phyloP scores from a whole-genome alignment of 2,888 invertebrate species.

The Polyommatus icarus region DNA sequence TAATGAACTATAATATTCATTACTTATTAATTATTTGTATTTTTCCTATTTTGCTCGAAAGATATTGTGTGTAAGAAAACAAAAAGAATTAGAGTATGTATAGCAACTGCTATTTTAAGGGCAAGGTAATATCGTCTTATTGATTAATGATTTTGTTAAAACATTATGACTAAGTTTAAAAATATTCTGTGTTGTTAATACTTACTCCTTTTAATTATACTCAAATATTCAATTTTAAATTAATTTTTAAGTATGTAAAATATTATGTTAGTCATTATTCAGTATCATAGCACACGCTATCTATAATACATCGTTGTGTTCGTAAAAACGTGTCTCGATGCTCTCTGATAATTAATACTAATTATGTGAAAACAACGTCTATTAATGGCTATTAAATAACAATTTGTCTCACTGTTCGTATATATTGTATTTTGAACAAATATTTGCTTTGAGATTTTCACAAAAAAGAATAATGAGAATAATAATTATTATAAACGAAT shows the following conservation, averaged over 20 bases:
- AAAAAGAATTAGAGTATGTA: not conserved
- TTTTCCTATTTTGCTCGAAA: not conserved
- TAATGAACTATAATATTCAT: not conserved
- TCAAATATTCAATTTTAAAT: not conserved
- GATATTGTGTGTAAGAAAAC: not conserved
- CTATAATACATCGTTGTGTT: not conserved
- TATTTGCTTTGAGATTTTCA: not conserved
- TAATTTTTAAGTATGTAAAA: not conserved
- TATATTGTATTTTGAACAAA: not conserved
- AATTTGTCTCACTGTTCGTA: constrained; percentile 17
- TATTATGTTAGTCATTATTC: not conserved
- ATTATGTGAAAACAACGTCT: constrained; percentile 46
- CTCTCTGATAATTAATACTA: constrained; percentile 48
- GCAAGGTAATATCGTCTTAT: not conserved
- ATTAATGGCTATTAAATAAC: constrained; percentile 36
- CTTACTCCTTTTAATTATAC: too few species aligned
- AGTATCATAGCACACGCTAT: not conserved
- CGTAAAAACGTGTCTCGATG: constrained; percentile 55
- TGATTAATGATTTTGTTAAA: not conserved
- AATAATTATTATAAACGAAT: too few species aligned
- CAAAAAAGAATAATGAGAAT: too few species aligned
- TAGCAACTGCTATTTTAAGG: too few species aligned
- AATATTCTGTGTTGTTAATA: not conserved
- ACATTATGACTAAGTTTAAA: not conserved
- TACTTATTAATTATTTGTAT: not conserved